Evolutionary conservation across 2,888 invertebrate genomes (phyloP).

Genomic region (Clepsis dumicolana): DNA sequence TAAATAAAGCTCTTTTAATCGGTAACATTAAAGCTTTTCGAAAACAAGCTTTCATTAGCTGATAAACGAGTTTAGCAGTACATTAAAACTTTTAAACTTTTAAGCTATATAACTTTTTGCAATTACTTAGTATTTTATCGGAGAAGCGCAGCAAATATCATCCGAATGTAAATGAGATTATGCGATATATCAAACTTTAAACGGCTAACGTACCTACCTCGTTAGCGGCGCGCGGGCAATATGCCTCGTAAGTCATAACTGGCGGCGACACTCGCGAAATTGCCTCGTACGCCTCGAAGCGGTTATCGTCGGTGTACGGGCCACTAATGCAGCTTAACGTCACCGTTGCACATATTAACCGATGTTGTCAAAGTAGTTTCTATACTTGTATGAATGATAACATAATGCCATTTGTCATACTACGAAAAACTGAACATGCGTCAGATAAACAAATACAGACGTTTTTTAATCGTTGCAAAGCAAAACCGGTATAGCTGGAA

Average conservation of each 20-base stretch:
- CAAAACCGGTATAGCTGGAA: neutral
- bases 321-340: neutral
- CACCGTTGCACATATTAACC: neutral
- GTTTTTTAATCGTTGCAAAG: neutral
- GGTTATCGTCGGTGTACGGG: conserved; percentile 3
- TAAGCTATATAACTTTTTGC: neutral
- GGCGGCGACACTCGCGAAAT: conserved; percentile 17
- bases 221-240: conserved; percentile 30
- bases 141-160: neutral
- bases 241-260: conserved; percentile 19
- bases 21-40: neutral
- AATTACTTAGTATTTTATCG: neutral
- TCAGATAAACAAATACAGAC: neutral
- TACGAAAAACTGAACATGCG: neutral
- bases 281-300: neutral
- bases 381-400: neutral
- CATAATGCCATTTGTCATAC: neutral
- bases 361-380: neutral
- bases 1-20: neutral
- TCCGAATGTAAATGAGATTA: conserved; percentile 16
- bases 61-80: neutral
- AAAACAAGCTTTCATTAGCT: neutral
- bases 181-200: conserved; percentile 24
- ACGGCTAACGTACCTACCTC: conserved; percentile 35
- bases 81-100: neutral